Percentiles rank a stretch among this genome's conserved stretches.
Conservation (phyloP, 2,113 vertebrate species). For the Maccullochella peelii region DNA sequence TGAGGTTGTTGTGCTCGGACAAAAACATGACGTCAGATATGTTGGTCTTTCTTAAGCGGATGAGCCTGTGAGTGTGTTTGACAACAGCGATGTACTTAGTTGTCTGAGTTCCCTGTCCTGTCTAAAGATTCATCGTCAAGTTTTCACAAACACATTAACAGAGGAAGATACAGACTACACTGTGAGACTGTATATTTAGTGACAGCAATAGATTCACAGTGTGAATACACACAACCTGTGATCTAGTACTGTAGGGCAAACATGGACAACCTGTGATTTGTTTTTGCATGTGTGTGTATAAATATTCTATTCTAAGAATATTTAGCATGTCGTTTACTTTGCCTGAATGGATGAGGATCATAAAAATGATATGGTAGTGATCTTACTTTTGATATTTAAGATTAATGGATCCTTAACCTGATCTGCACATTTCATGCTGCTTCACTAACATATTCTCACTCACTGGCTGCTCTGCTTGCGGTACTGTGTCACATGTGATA, state of each 20-base stretch:
- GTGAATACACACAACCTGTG: not conserved
- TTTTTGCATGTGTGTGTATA: not conserved
- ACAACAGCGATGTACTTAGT: slow-evolving; percentile 16
- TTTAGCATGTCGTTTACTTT: not conserved
- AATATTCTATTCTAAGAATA: not conserved
- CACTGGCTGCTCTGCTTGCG: not conserved
- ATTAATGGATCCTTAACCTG: not conserved
- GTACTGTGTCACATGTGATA: slow-evolving; percentile 22
- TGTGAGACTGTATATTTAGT: slow-evolving; percentile 6
- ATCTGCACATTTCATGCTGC: not conserved
- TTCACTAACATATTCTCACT: not conserved
- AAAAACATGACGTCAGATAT: slow-evolving; percentile 46
- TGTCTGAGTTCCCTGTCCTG: slow-evolving; percentile 33
- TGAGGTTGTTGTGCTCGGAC: slow-evolving; percentile 19
- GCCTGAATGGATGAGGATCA: not conserved
- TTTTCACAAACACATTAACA: slow-evolving; percentile 12
- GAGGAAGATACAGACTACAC: not conserved
- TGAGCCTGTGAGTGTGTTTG: slow-evolving; percentile 43
- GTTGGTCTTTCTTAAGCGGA: slow-evolving; percentile 20
- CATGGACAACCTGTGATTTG: not conserved
- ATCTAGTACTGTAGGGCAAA: not conserved
- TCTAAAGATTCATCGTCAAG: slow-evolving; percentile 32
- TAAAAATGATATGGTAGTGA: not conserved
- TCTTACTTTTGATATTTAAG: slow-evolving; percentile 4
- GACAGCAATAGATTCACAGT: not conserved